Conservation (phyloP, 2,888 invertebrate genomes). For the Morpho helenor region DNA sequence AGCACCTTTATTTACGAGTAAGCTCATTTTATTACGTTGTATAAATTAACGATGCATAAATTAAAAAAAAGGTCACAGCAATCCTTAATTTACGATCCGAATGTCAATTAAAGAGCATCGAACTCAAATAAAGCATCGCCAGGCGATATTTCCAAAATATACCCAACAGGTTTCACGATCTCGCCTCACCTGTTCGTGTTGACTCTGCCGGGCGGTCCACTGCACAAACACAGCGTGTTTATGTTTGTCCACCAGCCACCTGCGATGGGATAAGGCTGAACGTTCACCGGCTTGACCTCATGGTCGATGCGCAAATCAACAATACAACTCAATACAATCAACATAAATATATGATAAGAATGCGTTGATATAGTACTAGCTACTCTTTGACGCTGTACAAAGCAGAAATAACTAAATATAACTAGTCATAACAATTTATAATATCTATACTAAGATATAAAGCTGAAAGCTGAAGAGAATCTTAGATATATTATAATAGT, state of each 20-base stretch:
- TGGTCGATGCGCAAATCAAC: too few species aligned
- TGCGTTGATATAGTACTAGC: too few species aligned
- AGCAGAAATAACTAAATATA: too few species aligned
- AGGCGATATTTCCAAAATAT: slow-evolving; percentile 21
- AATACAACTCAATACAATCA: too few species aligned
- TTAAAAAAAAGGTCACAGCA: slow-evolving; percentile 4
- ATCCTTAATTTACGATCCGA: slow-evolving; percentile 4
- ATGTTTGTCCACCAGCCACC: slow-evolving; percentile 50
- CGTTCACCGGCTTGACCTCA: slow-evolving; percentile 28
- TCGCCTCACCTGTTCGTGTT: slow-evolving; percentile 29
- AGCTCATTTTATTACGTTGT: not conserved
- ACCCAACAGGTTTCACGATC: slow-evolving; percentile 20
- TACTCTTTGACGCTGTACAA: too few species aligned
- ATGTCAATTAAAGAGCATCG: slow-evolving; percentile 18
- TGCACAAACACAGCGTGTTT: slow-evolving; percentile 45
- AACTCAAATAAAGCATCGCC: slow-evolving; percentile 15
- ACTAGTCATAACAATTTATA: too few species aligned
- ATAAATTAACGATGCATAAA: not conserved
- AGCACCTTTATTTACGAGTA: too few species aligned
- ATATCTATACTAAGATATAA: too few species aligned
- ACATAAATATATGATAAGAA: too few species aligned
- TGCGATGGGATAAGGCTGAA: slow-evolving; percentile 34
- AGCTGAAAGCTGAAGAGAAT: too few species aligned
- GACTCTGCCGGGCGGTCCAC: slow-evolving; percentile 33
- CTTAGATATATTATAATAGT: too few species aligned